Base-by-base conservation (phyloP, 2,113 vertebrate genomes). In the Mormoops blainvillei region DNA sequence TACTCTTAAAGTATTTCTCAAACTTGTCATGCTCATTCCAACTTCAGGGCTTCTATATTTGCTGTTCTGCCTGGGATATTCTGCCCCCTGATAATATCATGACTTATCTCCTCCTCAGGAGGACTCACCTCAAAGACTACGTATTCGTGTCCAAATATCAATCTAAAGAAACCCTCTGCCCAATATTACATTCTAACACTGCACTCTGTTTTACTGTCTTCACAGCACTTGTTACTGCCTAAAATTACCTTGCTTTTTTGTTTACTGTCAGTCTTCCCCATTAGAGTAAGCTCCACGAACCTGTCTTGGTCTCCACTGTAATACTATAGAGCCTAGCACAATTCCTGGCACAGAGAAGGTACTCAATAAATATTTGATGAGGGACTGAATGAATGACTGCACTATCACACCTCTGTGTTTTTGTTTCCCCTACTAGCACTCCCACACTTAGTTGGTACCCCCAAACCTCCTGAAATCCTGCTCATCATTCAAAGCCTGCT, bases 221-320 rank as follows among this genome's bases (percentile, higher is more conserved):
- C 31, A 45, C 0, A 43, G 73, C 48, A 56, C 31, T 36, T 87
- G 58, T 78, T 19, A n/a, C 8, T 65, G 33, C 19, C 68, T 93
- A n/a, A 71, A 95, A 38, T 22, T 6, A 18, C 28, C 45, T 43
- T 52, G 67, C 87, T 84, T 74, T 61, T 68, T 63, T 71, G 56
- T 38, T 82, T 24, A 22, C 82, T 86, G 36, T 31, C 73, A 15
- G 45, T 38, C 63, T 74, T 61, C 50, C 24, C 76, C 45, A 36
- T 13, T 13, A 78, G 6, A 61, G 4, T 0, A 36, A 38, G 50
- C 48, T 92, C 52, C 50, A 87, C 0, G 16, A 15, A 15, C 8
- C 61, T 28, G 4, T 65, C 68, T 68, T 43, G 80, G 38, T 56
- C 61, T 65, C 82, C 24, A 52, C 0, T 14, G 22, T 33, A 70